These are phyloP conservation scores for Crepidodera aurea DNA, from an alignment of 2,888 invertebrate genomes.

Conservation along the genomic window DNA sequence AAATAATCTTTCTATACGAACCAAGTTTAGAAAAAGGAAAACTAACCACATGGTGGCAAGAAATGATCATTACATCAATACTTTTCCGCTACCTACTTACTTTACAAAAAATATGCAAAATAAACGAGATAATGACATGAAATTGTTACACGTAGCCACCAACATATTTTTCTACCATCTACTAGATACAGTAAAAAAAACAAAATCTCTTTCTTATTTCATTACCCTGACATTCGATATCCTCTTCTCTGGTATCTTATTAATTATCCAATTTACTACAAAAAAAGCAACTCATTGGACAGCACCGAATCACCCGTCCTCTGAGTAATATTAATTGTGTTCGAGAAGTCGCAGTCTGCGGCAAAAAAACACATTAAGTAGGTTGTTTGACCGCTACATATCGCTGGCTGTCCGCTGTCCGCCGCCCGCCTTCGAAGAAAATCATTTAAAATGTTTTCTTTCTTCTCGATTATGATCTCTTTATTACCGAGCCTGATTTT, in stretches of 20 bases:
- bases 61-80: too few species aligned
- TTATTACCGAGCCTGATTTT: conserved; percentile 41
- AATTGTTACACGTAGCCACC: too few species aligned
- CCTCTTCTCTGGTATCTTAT: not conserved
- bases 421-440: conserved; percentile 38
- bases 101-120: too few species aligned
- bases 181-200: not conserved
- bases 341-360: not conserved
- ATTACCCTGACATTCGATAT: not conserved
- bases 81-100: too few species aligned
- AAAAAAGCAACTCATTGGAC: conserved; percentile 18
- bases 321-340: conserved; percentile 16
- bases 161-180: too few species aligned
- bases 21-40: too few species aligned
- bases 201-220: not conserved
- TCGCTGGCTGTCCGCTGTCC: not conserved
- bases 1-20: too few species aligned
- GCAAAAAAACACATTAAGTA: conserved; percentile 10
- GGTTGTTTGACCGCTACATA: not conserved
- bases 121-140: too few species aligned
- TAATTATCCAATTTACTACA: conserved; percentile 9
- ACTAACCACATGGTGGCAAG: too few species aligned
- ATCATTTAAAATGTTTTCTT: conserved; percentile 43
- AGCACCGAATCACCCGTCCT: not conserved
- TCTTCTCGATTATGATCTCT: conserved; percentile 43